Percentiles rank a stretch among this genome's conserved stretches.
These are phyloP conservation scores for Scolopax rusticola DNA, from an alignment of 2,797 vertebrate genomes.

Conservation along the genomic window DNA sequence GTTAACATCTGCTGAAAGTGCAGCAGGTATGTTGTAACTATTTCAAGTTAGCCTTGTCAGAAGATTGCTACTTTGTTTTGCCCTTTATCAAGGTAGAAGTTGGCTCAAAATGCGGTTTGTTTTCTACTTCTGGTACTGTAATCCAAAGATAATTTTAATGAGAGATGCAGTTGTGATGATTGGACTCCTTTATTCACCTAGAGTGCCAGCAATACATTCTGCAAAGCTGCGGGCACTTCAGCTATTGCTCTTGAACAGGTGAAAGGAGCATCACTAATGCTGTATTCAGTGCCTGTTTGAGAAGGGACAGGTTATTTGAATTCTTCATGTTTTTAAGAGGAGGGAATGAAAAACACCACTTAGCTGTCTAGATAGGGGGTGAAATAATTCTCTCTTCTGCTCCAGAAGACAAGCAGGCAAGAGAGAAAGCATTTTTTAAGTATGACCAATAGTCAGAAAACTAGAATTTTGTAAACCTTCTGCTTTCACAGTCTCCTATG, in stretches of 20 bases:
- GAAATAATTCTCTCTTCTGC: not conserved
- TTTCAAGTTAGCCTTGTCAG: not conserved
- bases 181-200: not conserved
- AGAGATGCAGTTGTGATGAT: not conserved
- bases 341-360: not conserved
- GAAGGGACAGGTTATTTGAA: not conserved
- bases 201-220: not conserved
- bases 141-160: not conserved
- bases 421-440: not conserved
- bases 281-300: not conserved
- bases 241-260: not conserved
- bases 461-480: not conserved
- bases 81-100: not conserved
- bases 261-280: not conserved
- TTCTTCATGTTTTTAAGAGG: not conserved
- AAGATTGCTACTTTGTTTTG: not conserved
- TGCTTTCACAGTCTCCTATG: not conserved
- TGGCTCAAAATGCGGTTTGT: not conserved
- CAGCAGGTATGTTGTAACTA: not conserved
- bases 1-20: conserved; percentile 73
- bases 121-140: not conserved
- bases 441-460: not conserved
- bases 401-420: not conserved
- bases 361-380: not conserved
- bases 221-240: not conserved